Base-by-base conservation (phyloP, 2,888 invertebrate species). In the Coleophora deauratella region DNA sequence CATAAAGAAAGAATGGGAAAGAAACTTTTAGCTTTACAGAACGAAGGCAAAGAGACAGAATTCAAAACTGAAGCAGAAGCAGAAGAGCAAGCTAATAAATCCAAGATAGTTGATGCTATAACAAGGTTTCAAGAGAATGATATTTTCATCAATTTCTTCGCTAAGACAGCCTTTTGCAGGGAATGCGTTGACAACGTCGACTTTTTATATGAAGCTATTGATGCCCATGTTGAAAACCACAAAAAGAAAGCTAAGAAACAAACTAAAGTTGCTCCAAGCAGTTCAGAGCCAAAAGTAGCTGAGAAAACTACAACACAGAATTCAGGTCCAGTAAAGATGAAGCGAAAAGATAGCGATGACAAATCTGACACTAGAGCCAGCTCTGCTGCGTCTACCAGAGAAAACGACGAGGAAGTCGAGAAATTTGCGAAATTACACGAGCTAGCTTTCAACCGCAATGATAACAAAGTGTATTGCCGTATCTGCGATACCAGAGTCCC, bases 111-210 rank as follows among this genome's bases (percentile, higher is more conserved):
- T 1, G 53, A 62, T 15, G 44, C 47, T 0, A 13, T 65, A 1
- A 13, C 36, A 4, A 47, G 49, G 21, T 64, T 63, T 21, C 57
- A 66, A 41, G 54, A 55, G 10, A 55, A 63, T n/a, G 42, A 54
- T 9, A 52, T 72, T 2, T 55, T 50, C 3, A 48, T 72, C 1
- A 52, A 69, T 42, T 53, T 67, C 11, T 57, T 55, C 10, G 43
- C 27, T 1, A 42, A 44, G 3, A 51, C 45, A 0, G 70, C 59
- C 2, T 15, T 44, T 31, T 71, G 70, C 43, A 59, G 52, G 33
- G 57, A 51, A 41, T 70, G 70, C 38, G 42, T 44, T 0, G 46
- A 40, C 10, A 33, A 14, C 37, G 11, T 68, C 1, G 47, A 53
- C 6, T 57, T 56, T 15, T 39, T 55, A 27, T 49, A 9, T 10